Evolutionary conservation across 2,113 vertebrate species (phyloP).

Genomic region (Neolamprologus devosi): DNA sequence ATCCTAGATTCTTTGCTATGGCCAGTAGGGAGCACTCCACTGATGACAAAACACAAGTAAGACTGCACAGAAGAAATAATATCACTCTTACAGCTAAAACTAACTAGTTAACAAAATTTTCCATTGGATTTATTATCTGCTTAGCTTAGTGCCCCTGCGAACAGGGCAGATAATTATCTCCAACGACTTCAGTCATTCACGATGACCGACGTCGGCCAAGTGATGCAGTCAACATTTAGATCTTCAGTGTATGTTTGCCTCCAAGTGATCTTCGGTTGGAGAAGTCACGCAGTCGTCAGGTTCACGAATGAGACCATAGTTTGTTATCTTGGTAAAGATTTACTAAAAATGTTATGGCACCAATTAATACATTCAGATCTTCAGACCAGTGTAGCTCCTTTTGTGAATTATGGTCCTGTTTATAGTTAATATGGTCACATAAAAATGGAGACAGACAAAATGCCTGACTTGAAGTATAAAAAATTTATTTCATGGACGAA

Average conservation of each 20-base stretch:
- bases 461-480: background rate
- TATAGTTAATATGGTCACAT: background rate
- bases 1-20: background rate
- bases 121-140: background rate
- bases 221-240: background rate
- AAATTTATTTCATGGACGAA: background rate
- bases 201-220: fast-evolving
- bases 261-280: background rate
- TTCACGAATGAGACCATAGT: background rate
- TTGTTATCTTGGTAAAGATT: background rate
- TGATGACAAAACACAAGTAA: background rate
- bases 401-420: background rate
- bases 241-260: background rate
- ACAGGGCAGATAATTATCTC: background rate
- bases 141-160: background rate
- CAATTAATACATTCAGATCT: background rate
- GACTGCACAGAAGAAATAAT: background rate
- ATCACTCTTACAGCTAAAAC: background rate
- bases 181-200: background rate
- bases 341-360: background rate
- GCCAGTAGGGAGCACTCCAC: background rate
- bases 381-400: background rate
- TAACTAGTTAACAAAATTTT: background rate
- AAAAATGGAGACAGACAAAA: background rate
- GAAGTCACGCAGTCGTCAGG: background rate